Evolutionary conservation across 2,797 vertebrate species (phyloP).

Genomic region (Holocentrus rufus): DNA sequence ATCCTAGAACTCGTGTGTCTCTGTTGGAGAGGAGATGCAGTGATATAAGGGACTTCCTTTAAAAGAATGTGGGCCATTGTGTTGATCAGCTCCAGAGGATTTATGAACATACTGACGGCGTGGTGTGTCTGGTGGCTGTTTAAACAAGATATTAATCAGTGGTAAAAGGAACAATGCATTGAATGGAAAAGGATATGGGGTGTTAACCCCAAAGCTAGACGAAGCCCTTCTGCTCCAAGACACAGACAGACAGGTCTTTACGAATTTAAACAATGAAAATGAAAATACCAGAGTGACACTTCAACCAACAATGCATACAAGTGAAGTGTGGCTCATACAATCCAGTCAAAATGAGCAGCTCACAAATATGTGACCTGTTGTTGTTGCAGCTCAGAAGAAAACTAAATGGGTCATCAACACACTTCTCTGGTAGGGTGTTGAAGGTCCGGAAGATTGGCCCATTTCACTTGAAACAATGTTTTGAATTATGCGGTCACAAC

Average conservation of each 20-base stretch:
- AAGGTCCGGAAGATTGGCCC: too few species aligned
- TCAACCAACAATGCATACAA: constrained; percentile 21
- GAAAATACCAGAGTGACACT: constrained; percentile 65
- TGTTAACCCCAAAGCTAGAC: constrained; percentile 73
- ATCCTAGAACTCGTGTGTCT: constrained; percentile 73
- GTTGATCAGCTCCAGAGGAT: constrained; percentile 84
- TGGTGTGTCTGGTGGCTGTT: constrained; percentile 83
- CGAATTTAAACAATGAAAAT: constrained; percentile 68
- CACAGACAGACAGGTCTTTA: constrained; percentile 54
- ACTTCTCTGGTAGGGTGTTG: too few species aligned
- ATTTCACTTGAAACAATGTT: not conserved
- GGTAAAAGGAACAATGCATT: constrained; percentile 82
- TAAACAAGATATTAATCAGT: constrained; percentile 89
- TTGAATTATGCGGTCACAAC: constrained; percentile 2
- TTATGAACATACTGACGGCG: constrained; percentile 79
- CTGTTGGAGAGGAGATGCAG: constrained; percentile 68
- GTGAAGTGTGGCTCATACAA: constrained; percentile 21
- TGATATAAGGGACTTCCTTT: constrained; percentile 76
- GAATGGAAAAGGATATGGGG: constrained; percentile 83
- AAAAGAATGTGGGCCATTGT: constrained; percentile 85
- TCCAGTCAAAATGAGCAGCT: constrained; percentile 37
- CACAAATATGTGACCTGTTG: not conserved
- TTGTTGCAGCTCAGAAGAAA: not conserved
- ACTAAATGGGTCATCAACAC: constrained; percentile 15
- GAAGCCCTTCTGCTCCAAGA: constrained; percentile 64